These are phyloP conservation scores for Anolis sagrei DNA, from an alignment of 2,113 vertebrate species.

Conservation along the genomic window DNA sequence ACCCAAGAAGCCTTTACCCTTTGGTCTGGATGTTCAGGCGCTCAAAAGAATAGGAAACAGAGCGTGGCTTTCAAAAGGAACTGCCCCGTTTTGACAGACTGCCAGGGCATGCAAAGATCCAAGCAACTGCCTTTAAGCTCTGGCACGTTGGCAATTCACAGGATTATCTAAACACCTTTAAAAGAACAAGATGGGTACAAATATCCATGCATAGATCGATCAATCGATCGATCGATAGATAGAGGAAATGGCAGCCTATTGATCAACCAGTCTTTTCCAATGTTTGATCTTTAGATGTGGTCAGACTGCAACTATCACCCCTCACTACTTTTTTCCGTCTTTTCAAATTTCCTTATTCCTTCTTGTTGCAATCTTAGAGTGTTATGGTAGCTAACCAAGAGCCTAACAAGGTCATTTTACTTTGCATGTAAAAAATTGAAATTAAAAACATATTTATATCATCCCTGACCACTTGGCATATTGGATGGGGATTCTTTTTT, in stretches of 20 bases:
- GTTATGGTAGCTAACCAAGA: too few species aligned
- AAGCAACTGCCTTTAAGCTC: conserved; percentile 36
- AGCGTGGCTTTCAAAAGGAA: conserved; percentile 32
- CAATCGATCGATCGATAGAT: too few species aligned
- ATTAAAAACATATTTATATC: too few species aligned
- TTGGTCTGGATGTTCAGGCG: conserved; percentile 47
- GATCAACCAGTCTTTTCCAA: background rate
- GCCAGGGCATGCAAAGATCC: background rate
- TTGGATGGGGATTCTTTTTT: too few species aligned
- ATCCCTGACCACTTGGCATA: background rate
- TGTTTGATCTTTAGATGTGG: background rate
- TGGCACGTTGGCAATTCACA: conserved; percentile 36
- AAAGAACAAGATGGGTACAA: background rate
- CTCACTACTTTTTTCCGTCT: background rate
- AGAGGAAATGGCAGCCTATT: background rate
- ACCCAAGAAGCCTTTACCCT: conserved; percentile 41
- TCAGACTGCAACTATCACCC: background rate
- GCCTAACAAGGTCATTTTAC: too few species aligned
- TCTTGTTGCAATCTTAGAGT: too few species aligned
- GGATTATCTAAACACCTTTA: background rate
- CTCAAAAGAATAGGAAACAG: rapidly evolving
- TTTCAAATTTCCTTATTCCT: too few species aligned
- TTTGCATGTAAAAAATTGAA: too few species aligned
- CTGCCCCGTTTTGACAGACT: conserved; percentile 33
- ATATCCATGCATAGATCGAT: background rate